phyloP scores from a whole-genome alignment of 2,113 vertebrate genomes.

The Upupa epops region DNA sequence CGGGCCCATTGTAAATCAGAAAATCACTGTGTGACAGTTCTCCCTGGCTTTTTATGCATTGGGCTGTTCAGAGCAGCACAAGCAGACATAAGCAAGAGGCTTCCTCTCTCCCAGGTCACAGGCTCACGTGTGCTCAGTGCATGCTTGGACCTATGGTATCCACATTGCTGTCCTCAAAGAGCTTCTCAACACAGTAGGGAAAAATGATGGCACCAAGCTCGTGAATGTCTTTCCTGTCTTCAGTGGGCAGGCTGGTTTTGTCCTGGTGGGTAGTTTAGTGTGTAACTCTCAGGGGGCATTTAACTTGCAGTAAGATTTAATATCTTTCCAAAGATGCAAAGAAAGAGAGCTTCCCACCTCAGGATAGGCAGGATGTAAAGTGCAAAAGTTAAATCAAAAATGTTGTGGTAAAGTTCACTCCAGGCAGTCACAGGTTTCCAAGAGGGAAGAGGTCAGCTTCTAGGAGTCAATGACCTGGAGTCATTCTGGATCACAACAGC shows the following conservation, averaged over 20 bases:
- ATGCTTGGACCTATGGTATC: background rate
- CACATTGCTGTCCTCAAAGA: background rate
- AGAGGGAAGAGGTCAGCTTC: background rate
- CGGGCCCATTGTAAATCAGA: conserved; percentile 72
- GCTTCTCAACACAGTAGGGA: background rate
- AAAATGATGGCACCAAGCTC: background rate
- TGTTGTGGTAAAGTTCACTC: background rate
- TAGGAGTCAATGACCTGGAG: background rate
- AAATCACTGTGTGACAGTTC: background rate
- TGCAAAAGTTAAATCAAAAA: background rate
- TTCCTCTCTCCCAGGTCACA: background rate
- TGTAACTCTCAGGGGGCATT: background rate
- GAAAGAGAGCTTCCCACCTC: background rate
- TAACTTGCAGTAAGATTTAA: background rate
- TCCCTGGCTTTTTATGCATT: background rate
- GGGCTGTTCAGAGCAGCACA: background rate
- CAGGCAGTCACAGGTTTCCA: background rate
- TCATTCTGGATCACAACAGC: background rate
- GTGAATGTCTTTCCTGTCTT: background rate
- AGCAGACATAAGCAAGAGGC: background rate
- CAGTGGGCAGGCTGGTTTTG: background rate
- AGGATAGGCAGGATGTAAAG: background rate
- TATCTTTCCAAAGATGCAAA: background rate
- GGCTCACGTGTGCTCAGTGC: background rate
- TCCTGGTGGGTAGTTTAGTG: background rate